These are phyloP conservation scores for Morphnarchus princeps DNA, from an alignment of 2,113 vertebrate genomes.

Conservation along the genomic window DNA sequence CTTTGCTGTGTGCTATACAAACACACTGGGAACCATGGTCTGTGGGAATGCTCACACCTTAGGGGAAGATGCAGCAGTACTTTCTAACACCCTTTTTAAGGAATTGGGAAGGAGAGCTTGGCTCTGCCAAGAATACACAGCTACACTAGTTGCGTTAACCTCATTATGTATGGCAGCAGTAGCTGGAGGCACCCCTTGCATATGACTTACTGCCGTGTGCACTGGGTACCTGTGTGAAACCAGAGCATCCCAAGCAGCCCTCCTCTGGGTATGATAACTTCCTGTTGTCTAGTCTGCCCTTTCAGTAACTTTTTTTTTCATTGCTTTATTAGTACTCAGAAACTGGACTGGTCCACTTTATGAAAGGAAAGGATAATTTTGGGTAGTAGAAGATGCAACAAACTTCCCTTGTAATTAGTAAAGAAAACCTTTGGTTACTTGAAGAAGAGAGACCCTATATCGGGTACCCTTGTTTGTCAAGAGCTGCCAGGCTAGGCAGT, in stretches of 20 bases:
- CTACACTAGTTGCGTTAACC: neutral
- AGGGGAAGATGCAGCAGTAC: neutral
- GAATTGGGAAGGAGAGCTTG: neutral
- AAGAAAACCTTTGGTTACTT: neutral
- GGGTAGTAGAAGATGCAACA: neutral
- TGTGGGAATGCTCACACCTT: neutral
- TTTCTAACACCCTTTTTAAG: neutral
- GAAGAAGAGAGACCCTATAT: neutral
- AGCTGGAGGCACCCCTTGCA: neutral
- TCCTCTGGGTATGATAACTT: neutral
- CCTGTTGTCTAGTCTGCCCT: neutral
- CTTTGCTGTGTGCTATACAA: neutral
- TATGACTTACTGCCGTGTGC: neutral
- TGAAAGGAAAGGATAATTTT: neutral
- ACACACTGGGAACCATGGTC: neutral
- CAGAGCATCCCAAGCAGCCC: neutral
- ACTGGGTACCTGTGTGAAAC: neutral
- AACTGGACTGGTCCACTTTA: neutral
- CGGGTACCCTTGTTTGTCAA: neutral
- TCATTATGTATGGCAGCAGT: neutral
- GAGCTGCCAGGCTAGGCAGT: neutral
- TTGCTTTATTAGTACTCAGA: neutral
- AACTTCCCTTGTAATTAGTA: neutral
- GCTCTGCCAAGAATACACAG: neutral
- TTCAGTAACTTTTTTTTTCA: neutral